phyloP scores from a whole-genome alignment of 2,888 invertebrate species.

The Malacosoma neustria region DNA sequence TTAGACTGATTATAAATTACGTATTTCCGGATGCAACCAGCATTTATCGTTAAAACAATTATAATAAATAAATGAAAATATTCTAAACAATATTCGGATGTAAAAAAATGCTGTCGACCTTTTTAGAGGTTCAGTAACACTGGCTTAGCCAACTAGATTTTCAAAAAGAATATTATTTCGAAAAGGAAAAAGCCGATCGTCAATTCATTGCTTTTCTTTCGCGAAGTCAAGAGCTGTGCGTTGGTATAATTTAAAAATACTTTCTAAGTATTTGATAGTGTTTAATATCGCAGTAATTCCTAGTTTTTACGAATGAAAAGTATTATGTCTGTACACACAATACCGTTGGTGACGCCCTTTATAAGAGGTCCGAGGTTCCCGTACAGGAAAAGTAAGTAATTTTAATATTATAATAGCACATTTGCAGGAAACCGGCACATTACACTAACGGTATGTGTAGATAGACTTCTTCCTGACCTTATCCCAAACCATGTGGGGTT shows the following conservation, averaged over 20 bases:
- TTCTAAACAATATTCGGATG: too few relatives aligned
- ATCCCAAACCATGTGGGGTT: too few relatives aligned
- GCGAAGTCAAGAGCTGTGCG: slow-evolving; percentile 11
- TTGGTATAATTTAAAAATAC: neutral
- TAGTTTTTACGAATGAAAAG: slow-evolving; percentile 17
- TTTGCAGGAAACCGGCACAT: too few relatives aligned
- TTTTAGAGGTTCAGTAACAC: slow-evolving; percentile 2
- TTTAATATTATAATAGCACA: slow-evolving; percentile 9
- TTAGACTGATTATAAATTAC: too few relatives aligned
- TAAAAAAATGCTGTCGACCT: too few relatives aligned
- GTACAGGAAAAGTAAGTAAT: slow-evolving; percentile 65
- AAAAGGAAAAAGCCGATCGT: slow-evolving; percentile 50
- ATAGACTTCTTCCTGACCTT: too few relatives aligned
- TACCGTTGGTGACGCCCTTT: slow-evolving; percentile 63
- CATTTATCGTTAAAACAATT: too few relatives aligned
- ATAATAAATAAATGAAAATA: too few relatives aligned
- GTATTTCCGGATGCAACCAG: too few relatives aligned
- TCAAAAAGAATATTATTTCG: slow-evolving; percentile 29
- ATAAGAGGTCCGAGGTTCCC: slow-evolving; percentile 69
- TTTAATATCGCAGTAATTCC: slow-evolving; percentile 3
- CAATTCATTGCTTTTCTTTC: slow-evolving; percentile 45
- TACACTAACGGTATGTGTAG: too few relatives aligned
- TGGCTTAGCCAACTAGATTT: slow-evolving; percentile 31
- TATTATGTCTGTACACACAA: slow-evolving; percentile 69
- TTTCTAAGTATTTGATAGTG: neutral